A percentile compares a stretch with the other conserved stretches of the same genome.
phyloP scores from a whole-genome alignment of 2,888 invertebrate genomes.

The Priocnemis perturbator region DNA sequence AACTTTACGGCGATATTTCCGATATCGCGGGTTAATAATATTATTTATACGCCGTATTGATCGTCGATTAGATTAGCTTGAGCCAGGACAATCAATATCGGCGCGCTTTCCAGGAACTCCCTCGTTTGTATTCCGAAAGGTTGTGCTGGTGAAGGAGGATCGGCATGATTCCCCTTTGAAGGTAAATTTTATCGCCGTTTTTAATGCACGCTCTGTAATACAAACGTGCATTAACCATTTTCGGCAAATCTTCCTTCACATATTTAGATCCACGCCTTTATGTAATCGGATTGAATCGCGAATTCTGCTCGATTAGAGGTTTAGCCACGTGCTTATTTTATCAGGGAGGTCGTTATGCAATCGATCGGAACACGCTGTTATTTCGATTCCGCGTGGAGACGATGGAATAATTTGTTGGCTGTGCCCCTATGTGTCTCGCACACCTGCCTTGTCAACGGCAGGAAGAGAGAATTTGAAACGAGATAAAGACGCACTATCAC shows the following conservation, averaged over 20 bases:
- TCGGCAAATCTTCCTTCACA: too few species aligned
- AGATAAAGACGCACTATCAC: background rate
- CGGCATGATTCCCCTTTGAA: too few species aligned
- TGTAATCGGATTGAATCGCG: too few species aligned
- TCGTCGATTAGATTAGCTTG: conserved; percentile 40
- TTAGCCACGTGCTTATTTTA: too few species aligned
- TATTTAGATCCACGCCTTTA: too few species aligned
- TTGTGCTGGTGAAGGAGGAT: background rate
- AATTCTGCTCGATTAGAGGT: too few species aligned
- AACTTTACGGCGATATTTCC: background rate
- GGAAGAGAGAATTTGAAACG: background rate
- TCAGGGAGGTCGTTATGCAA: too few species aligned
- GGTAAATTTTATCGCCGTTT: too few species aligned
- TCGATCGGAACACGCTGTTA: too few species aligned
- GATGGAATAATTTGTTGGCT: background rate
- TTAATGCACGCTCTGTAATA: too few species aligned
- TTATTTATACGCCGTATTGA: conserved; percentile 18
- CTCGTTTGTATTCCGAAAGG: background rate
- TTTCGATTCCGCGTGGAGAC: too few species aligned
- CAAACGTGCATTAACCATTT: too few species aligned
- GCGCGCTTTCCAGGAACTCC: conserved; percentile 9
- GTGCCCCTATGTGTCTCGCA: background rate
- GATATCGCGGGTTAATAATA: background rate
- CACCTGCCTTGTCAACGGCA: background rate
- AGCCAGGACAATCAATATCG: conserved; percentile 17